Base-by-base conservation (phyloP, 2,888 invertebrate genomes). In the Deilephila elpenor region DNA sequence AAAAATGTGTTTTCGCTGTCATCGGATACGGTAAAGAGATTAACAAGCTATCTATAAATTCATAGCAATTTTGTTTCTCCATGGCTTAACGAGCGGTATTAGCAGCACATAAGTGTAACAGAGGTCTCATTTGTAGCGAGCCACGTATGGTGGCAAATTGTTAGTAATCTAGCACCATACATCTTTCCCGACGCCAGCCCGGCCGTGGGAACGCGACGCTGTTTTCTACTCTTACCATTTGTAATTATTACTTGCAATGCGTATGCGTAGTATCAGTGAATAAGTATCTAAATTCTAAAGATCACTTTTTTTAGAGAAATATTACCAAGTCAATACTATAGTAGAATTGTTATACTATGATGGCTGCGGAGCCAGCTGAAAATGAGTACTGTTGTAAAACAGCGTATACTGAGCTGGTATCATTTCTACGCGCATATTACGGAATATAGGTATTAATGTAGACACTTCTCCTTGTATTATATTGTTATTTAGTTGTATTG, bases 171-270 rank as follows among this genome's bases (percentile, higher is more conserved):
- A 79, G 80, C 44, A 14, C 25, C 67, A 44, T 37, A 67, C 20
- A 51, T 83, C 82, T 87, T 84, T 85, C 84, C 79, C 83, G 82
- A 83, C 83, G 83, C 80, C 78, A 84, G 83, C 85, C 86, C 88
- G 88, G 84, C 88, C 92, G 91, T 92, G 92, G 88, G 92, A 92
- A 91, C 73, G 76, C 78, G 80, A 78, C 82, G 82, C 81, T 80
- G 86, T 88, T 89, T 89, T 88, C 86, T 81, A 87, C 89, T 90
- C 89, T 90, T 90, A 89, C 88, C 83, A 75, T 78, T 20, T 20
- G 56, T 56, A 56, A 56, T 56, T 44, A 44, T 44, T 56, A 56
- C 56, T 56, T 56, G 19, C 53, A 19, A 56, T n/a, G 56, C 56
- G n/a, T n/a, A 56, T 56, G 56, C 56, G 56, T 56, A 56, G n/a